phyloP scores from a whole-genome alignment of 2,888 invertebrate species.

The Ganaspis brasiliensis region DNA sequence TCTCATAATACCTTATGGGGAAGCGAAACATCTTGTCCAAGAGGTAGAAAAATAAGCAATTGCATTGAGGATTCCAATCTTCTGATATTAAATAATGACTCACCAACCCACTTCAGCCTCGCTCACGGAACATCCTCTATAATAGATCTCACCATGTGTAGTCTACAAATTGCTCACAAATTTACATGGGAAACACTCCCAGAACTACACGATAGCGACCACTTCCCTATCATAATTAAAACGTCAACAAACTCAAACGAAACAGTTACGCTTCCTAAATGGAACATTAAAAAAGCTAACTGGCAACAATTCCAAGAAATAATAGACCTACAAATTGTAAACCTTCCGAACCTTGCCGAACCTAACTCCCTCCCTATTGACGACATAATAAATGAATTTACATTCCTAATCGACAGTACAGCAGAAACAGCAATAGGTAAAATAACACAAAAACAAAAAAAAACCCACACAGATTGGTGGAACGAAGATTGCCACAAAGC shows the following conservation, averaged over 20 bases:
- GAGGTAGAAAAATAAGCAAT: constrained; percentile 58
- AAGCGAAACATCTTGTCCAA: background rate
- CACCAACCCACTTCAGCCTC: constrained; percentile 54
- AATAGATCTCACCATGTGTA: constrained; percentile 52
- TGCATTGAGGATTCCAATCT: constrained; percentile 52
- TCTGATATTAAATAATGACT: constrained; percentile 44
- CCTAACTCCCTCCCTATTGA: background rate
- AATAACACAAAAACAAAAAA: background rate
- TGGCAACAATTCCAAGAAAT: constrained; percentile 49
- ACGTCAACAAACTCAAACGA: background rate
- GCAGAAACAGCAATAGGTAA: background rate
- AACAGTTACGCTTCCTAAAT: constrained; percentile 29
- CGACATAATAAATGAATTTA: no score
- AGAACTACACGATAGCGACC: constrained; percentile 51
- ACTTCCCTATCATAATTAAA: constrained; percentile 52
- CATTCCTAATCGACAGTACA: background rate
- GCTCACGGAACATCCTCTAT: constrained; percentile 42
- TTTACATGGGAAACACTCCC: constrained; percentile 38
- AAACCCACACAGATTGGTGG: constrained; percentile 56
- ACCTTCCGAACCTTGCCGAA: constrained; percentile 56
- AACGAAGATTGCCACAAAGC: constrained; percentile 53
- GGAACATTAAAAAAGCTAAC: constrained; percentile 52
- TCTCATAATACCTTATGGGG: background rate
- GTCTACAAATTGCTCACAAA: constrained; percentile 26
- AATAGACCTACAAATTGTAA: constrained; percentile 46